Evolutionary conservation across 2,888 invertebrate species (phyloP).

Genomic region (Boloria selene): DNA sequence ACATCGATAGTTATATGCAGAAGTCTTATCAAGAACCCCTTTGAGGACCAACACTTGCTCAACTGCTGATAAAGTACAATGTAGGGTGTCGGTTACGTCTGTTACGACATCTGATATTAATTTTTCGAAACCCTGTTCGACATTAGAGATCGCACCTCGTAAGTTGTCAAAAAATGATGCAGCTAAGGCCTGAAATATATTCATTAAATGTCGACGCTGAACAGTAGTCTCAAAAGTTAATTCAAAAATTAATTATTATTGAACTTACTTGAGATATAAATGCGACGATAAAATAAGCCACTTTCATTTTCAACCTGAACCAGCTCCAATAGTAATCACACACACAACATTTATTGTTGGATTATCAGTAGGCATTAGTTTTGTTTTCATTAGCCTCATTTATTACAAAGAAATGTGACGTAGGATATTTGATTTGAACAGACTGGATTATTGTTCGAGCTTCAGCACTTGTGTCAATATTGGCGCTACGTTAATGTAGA

Average conservation of each 20-base stretch:
- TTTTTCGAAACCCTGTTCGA: constrained; percentile 60
- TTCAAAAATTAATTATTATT: not conserved
- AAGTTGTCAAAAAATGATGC: constrained; percentile 61
- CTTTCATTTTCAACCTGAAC: constrained; percentile 10
- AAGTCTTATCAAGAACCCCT: constrained; percentile 43
- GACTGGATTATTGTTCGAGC: not conserved
- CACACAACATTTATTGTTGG: constrained; percentile 14
- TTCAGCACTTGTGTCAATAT: constrained; percentile 33
- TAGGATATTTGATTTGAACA: constrained; percentile 22
- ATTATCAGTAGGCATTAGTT: constrained; percentile 6
- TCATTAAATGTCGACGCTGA: too few relatives aligned
- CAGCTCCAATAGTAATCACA: not conserved
- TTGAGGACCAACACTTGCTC: constrained; percentile 56
- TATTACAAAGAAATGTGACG: constrained; percentile 23
- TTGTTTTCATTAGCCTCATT: constrained; percentile 4
- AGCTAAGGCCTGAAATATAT: constrained; percentile 55
- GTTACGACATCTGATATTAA: constrained; percentile 61
- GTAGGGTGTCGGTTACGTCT: constrained; percentile 65
- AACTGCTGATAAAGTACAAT: constrained; percentile 66
- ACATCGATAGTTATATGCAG: constrained; percentile 47
- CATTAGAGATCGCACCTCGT: constrained; percentile 54
- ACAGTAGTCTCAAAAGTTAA: not conserved
- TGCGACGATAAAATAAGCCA: not conserved
- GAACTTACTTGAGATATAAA: constrained; percentile 8
- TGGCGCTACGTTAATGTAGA: constrained; percentile 21